phyloP scores from a whole-genome alignment of 2,113 vertebrate species.

The Pachycephala philippinensis region DNA sequence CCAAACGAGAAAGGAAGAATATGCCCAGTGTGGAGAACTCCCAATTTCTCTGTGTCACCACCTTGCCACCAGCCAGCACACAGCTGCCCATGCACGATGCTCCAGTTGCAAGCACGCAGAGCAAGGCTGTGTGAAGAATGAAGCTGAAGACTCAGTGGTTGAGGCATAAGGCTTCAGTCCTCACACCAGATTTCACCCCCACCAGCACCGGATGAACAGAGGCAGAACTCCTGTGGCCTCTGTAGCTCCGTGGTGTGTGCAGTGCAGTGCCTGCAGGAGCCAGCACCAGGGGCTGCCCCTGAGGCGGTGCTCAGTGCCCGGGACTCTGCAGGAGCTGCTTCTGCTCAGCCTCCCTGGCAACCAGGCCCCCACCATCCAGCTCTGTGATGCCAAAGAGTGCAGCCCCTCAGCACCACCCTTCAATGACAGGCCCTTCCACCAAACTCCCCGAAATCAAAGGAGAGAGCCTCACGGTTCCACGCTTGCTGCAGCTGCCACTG shows the following conservation, averaged over 20 bases:
- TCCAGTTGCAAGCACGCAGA: not conserved
- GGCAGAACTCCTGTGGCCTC: not conserved
- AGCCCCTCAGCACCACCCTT: not conserved
- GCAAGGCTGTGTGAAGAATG: not conserved
- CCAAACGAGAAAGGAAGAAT: not conserved
- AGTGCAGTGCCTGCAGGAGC: not conserved
- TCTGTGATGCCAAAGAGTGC: not conserved
- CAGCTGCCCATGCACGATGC: not conserved
- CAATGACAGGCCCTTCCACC: not conserved
- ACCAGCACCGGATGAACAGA: not conserved
- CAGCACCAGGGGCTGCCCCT: not conserved
- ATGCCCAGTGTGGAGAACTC: not conserved
- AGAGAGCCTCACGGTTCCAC: conserved; percentile 33
- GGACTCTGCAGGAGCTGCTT: not conserved
- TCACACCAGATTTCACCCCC: not conserved
- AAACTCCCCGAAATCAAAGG: not conserved
- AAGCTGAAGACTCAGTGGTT: not conserved
- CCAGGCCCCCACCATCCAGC: not conserved
- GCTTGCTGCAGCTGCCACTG: not conserved
- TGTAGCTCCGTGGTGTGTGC: not conserved
- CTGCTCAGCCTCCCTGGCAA: not conserved
- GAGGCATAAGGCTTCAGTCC: not conserved
- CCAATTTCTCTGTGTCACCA: not conserved
- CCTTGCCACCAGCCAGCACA: not conserved
- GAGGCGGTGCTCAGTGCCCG: fast-evolving